These are phyloP conservation scores for Astur gentilis DNA, from an alignment of 2,113 vertebrate genomes.

Conservation along the genomic window DNA sequence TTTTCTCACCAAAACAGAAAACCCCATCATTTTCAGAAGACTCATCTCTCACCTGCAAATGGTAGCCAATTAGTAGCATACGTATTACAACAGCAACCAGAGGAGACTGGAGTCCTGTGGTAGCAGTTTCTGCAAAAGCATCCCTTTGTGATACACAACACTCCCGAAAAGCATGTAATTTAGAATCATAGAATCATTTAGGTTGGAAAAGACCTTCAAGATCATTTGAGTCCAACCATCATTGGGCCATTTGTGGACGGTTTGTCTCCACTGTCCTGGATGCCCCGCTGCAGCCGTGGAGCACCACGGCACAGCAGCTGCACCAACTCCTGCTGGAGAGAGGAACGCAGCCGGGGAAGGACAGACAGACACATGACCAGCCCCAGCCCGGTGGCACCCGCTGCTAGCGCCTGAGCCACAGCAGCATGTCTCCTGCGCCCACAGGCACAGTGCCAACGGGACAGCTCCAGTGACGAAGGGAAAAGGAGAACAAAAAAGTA, in stretches of 20 bases:
- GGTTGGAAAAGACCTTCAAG: too few species aligned
- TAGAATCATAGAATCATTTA: not conserved
- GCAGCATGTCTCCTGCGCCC: not conserved
- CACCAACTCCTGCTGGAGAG: not conserved
- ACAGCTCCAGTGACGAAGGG: not conserved
- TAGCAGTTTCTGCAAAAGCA: not conserved
- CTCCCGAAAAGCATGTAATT: not conserved
- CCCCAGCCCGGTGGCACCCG: not conserved
- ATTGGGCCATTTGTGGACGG: not conserved
- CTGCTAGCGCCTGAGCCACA: not conserved
- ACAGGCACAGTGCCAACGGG: fast-evolving
- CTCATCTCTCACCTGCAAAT: not conserved
- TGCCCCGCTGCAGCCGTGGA: fast-evolving
- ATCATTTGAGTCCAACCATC: too few species aligned
- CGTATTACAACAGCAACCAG: not conserved
- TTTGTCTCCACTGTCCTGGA: not conserved
- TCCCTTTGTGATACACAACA: not conserved
- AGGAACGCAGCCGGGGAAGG: fast-evolving
- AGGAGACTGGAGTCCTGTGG: not conserved
- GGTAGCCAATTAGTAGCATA: not conserved
- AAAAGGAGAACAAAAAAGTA: not conserved
- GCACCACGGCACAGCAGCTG: not conserved
- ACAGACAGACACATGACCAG: not conserved
- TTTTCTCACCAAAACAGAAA: not conserved
- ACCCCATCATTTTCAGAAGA: not conserved